Base-by-base conservation (phyloP, 1,140 invertebrate species). In the Intoshia linei region DNA sequence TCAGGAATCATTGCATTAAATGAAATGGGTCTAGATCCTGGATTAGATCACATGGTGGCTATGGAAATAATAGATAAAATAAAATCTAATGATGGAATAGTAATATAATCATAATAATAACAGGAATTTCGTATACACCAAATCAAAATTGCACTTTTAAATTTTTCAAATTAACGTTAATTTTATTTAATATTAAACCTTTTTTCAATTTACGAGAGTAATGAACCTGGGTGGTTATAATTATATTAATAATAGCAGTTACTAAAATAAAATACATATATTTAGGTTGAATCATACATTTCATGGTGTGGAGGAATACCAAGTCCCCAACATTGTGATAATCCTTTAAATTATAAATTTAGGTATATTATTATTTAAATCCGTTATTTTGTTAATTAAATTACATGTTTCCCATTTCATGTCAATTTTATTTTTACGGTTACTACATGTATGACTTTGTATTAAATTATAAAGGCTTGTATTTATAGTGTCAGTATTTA, bases 281-380 rank as follows among this genome's bases (percentile, higher is more conserved):
- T 43, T 11, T 40, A 55, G 53, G 45, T 55, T 3, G 76, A 75
- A 33, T 87, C 79, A 1, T 95, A 92, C 53, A 67, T 84, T 0
- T 90, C 79, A 0, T 98, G 76, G 57, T 95, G 87, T 50, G 90
- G 90, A 38, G 90, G 72, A 48, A 54, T 93, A 21, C 84, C 84
- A 1, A 78, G 83, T 0, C 83, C 84, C 0, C 83, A 93, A 59
- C 71, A 68, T 48, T 87, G 83, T 3, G 71, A 73, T 46, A 92
- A 93, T 58, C 55, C 95, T 3, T 49, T 84, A 13, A 42, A 52
- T 35, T 98, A 98, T 57, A 95, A 93, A 54, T 98, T 98, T 53
- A 87, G 75, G 47, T 61, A 35, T 39, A 19, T 20, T 23, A 14
- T 2, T 15, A 17, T 36, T n/a, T n/a, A 17, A 20, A 20, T 7